phyloP scores from a whole-genome alignment of 1,140 invertebrate genomes.

The Vollenhovia emeryi region DNA sequence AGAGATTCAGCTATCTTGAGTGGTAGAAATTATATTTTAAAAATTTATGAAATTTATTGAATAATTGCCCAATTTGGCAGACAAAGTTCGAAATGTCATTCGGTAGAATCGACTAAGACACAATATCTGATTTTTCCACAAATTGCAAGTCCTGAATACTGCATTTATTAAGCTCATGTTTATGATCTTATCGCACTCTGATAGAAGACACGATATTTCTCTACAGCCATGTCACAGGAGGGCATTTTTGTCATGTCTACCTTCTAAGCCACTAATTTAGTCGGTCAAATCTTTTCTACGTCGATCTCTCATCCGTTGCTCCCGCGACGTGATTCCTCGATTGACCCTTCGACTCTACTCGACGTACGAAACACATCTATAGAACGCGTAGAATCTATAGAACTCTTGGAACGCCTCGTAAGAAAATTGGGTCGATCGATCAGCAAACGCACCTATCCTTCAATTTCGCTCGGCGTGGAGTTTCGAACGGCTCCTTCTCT shows the following conservation, averaged over 20 bases:
- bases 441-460: neutral
- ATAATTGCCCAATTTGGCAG: neutral
- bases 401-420: neutral
- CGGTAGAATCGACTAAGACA: neutral
- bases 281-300: slow-evolving; percentile 40
- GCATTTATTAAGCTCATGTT: slow-evolving; percentile 36
- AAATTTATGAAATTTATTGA: neutral
- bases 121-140: slow-evolving; percentile 10
- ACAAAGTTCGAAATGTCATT: neutral
- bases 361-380: slow-evolving; percentile 67
- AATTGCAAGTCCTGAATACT: slow-evolving; percentile 22
- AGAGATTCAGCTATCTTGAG: slow-evolving; percentile 1
- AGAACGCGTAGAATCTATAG: slow-evolving; percentile 13
- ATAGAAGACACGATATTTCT: slow-evolving; percentile 6
- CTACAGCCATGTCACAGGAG: slow-evolving; percentile 43
- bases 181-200: slow-evolving; percentile 24
- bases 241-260: slow-evolving; percentile 23
- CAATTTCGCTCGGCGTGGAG: neutral
- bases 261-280: slow-evolving; percentile 25
- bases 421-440: slow-evolving; percentile 48
- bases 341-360: slow-evolving; percentile 48
- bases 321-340: neutral
- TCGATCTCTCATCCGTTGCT: slow-evolving; percentile 40
- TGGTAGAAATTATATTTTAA: neutral
- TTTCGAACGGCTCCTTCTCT: slow-evolving; percentile 27